Evolutionary conservation across 2,797 vertebrate genomes (phyloP), one percentile per base, ranked within the genome.

Genomic region (Mormyrops boulengeri): DNA sequence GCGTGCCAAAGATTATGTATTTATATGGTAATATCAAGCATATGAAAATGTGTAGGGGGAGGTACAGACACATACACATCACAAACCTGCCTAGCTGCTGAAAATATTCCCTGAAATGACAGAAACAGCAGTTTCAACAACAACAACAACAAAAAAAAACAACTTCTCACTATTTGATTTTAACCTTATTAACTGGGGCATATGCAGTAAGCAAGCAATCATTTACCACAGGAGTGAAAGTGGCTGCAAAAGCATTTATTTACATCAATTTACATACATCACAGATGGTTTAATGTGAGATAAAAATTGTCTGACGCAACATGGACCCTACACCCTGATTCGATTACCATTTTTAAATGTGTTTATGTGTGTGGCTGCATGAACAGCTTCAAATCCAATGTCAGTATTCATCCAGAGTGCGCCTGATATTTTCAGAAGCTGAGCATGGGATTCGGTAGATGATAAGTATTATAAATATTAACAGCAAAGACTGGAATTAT

Each of bases 131-230:
- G 30, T 17, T 77, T 6, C 30, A 41, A 69, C 12, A 26, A 7
- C 6, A 9, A 30, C 5, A 2, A 26, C 7, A 66, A 26, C 26
- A 30, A 30, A 26, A 69, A 69, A 30, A 34, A 17, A n/a, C 1
- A 14, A 53, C 8, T 38, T 14, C 30, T 77, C 12, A 7, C 34
- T 41, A 41, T 80, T 80, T 80, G 5, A 80, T 80, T 44, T 80
- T 80, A 41, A n/a, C 34, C 73, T 41, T 80, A 77, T 41, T 77
- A 80, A 41, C 73, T 80, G 73, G 17, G 73, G 41, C 5, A 44
- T 80, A 80, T 80, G 38, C 73, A 80, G 73, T 80, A 44, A 47
- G 73, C 73, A 80, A 80, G 38, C 73, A 80, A 80, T 80, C 38
- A 73, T 73, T 73, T 73, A 73, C 66, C 66, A 80, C 73, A n/a